These are phyloP conservation scores for Piezodorus guildinii DNA, from an alignment of 1,140 invertebrate genomes.

Conservation along the genomic window DNA sequence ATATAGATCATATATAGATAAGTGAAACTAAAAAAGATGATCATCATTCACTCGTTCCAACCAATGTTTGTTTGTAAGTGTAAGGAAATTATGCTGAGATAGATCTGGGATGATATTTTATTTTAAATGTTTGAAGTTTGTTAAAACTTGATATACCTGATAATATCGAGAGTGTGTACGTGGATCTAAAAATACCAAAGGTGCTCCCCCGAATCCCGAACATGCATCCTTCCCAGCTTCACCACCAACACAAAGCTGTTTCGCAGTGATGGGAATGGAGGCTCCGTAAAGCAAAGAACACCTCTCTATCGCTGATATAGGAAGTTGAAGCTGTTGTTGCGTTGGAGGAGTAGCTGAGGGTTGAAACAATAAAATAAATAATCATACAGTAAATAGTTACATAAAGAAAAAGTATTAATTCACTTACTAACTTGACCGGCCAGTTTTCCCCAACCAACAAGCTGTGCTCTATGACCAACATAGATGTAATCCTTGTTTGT, in stretches of 20 bases:
- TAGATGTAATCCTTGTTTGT: constrained; percentile 15
- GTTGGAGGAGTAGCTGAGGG: constrained; percentile 24
- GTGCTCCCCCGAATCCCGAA: constrained; percentile 55
- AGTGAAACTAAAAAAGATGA: too few species aligned
- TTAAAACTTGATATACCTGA: constrained; percentile 36
- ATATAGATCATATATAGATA: too few species aligned
- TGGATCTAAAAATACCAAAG: constrained; percentile 40
- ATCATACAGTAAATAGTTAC: too few species aligned
- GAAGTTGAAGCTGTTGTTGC: constrained; percentile 42
- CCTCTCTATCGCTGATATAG: constrained; percentile 38
- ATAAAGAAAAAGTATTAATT: background rate
- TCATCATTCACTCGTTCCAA: too few species aligned
- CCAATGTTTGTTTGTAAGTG: too few species aligned
- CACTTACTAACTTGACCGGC: constrained; percentile 31
- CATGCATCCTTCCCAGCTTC: constrained; percentile 52
- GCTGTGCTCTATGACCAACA: constrained; percentile 34
- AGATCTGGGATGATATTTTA: too few species aligned
- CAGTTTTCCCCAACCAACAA: constrained; percentile 42
- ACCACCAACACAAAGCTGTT: constrained; percentile 55
- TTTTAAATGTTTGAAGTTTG: too few species aligned
- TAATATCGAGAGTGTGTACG: constrained; percentile 34
- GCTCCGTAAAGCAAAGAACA: constrained; percentile 42
- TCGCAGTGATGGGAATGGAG: constrained; percentile 40
- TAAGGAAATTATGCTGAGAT: too few species aligned
- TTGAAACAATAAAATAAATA: background rate